Conservation (phyloP, 1,140 invertebrate species). For the Schlechtendalia chinensis region DNA sequence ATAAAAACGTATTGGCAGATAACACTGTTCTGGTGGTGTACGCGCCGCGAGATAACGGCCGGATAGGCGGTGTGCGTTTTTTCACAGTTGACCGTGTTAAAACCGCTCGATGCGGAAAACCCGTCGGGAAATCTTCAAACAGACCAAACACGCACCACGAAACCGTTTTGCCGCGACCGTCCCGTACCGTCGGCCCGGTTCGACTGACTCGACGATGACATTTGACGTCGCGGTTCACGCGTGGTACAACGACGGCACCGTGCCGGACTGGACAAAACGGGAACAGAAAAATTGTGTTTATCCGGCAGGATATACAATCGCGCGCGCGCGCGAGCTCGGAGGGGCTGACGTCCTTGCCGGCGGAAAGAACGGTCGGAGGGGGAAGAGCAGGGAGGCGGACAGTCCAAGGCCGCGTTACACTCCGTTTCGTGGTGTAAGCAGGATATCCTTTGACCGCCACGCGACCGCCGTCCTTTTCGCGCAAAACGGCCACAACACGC, state of each 20-base stretch:
- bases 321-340: not conserved
- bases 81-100: no score
- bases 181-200: not conserved
- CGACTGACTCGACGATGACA: conserved; percentile 22
- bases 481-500: conserved; percentile 17
- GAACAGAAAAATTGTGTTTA: conserved; percentile 21
- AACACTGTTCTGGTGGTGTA: no score
- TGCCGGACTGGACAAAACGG: conserved; percentile 18
- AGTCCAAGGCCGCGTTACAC: not conserved
- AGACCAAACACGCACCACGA: not conserved
- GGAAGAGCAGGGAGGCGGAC: no score
- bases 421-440: conserved; percentile 1
- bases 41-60: no score
- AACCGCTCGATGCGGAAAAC: no score
- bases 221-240: not conserved
- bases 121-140: not conserved
- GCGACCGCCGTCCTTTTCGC: not conserved
- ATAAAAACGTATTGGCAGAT: no score
- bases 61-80: no score
- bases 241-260: not conserved
- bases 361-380: not conserved
- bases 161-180: not conserved
- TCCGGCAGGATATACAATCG: conserved; percentile 19
- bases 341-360: not conserved
- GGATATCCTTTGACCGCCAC: conserved; percentile 48